Base-by-base conservation (phyloP, 2,113 vertebrate species). In the Rhinolophus ferrumequinum region DNA sequence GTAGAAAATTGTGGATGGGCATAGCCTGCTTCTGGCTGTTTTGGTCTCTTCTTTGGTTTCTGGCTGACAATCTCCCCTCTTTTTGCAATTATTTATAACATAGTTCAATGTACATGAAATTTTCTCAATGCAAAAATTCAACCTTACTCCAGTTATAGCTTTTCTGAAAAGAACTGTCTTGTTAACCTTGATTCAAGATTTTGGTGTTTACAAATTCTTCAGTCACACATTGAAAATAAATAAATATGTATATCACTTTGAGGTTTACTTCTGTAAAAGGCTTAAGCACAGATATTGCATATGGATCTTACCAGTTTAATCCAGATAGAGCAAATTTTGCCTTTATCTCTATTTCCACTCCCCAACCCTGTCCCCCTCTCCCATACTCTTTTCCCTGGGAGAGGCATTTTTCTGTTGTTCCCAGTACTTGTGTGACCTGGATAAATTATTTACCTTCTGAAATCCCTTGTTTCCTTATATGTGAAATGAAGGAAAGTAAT, bases 341-440 rank as follows among this genome's bases (percentile, higher is more conserved):
- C 69, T 56, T 88, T 69, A 26, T 22, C 4, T 58, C 33, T 50
- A 79, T 75, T 80, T 38, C 18, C 26, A 69, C 11, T 18, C 24
- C 54, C 16, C 2, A 22, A 14, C 6, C 3, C 6, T 2, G 2
- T 5, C 26, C 11, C n/a, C 3, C 4, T 0, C 11, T 1, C 24
- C 24, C 30, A 10, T 80, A n/a, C 2, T 33, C 15, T n/a, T 47
- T 15, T 26, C 1, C 30, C 41, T 67, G 26, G n/a, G 33, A 89
- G 33, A 93, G 22, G 2, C 3, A 67, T 5, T 44, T 73, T 67
- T 52, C 41, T 44, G 7, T 82, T 70, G 10, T 64, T 64, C 4
- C 8, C 30, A 18, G 24, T 54, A 75, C 67, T 26, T 62, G 15
- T 66, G 52, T 84, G 8, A 75, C 10, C 6, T 8, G 33, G 38